These are phyloP conservation scores for Clytia hemisphaerica DNA, from an alignment of 30 jellyfish, hydroid and myxozoan species.

Conservation along the genomic window DNA sequence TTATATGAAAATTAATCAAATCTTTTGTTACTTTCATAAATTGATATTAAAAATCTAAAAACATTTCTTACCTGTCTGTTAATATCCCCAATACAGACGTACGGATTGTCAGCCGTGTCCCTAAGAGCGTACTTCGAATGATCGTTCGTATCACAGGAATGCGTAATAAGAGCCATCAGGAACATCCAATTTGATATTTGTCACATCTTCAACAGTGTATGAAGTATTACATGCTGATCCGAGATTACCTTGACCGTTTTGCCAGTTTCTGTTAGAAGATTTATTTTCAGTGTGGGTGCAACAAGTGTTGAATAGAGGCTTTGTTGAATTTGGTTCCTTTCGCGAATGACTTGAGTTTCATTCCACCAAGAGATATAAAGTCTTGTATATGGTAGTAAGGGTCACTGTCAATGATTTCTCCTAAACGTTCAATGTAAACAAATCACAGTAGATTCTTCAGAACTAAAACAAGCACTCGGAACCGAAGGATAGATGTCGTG, in stretches of 20 bases:
- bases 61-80: constrained; percentile 79
- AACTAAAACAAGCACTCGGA: too few species aligned
- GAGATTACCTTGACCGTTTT: constrained; percentile 43
- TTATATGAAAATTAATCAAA: too few species aligned
- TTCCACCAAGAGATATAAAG: constrained; percentile 57
- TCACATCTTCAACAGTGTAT: constrained; percentile 62
- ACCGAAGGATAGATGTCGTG: too few species aligned
- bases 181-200: not conserved
- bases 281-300: constrained; percentile 60
- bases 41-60: too few species aligned
- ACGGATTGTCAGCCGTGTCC: constrained; percentile 47
- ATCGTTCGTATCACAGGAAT: constrained; percentile 53
- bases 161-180: too few species aligned
- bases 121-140: constrained; percentile 82
- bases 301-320: constrained; percentile 71
- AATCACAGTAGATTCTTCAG: too few species aligned
- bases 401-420: too few species aligned
- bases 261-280: constrained; percentile 94
- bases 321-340: constrained; percentile 46
- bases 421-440: too few species aligned
- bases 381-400: too few species aligned
- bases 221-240: constrained; percentile 60
- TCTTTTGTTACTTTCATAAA: too few species aligned
- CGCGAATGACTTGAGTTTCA: constrained; percentile 49
- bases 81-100: constrained; percentile 90